Conservation (phyloP, 2,113 vertebrate species). For the Coracopsis vasa region DNA sequence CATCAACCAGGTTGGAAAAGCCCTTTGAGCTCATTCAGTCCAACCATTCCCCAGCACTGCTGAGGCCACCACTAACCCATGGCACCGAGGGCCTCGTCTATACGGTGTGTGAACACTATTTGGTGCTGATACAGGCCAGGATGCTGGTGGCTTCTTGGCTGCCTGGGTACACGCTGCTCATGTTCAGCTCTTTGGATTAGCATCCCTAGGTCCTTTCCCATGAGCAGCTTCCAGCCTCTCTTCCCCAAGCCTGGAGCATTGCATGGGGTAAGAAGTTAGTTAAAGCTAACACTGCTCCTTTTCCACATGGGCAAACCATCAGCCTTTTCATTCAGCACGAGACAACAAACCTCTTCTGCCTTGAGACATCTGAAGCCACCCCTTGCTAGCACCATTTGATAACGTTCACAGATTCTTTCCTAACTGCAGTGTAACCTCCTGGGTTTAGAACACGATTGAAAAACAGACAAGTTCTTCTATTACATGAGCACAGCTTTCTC, state of each 20-base stretch:
- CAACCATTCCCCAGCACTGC: background rate
- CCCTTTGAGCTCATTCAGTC: background rate
- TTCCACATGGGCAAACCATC: background rate
- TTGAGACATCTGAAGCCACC: background rate
- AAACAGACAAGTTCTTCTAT: background rate
- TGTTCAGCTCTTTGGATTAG: background rate
- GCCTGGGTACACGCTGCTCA: background rate
- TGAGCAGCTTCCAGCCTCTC: background rate
- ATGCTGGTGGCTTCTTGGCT: background rate
- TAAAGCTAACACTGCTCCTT: background rate
- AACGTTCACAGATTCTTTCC: background rate
- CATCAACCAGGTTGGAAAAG: background rate
- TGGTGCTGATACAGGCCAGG: background rate
- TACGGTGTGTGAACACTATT: background rate
- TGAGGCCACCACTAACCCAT: background rate
- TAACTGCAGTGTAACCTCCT: background rate
- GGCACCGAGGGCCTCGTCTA: background rate
- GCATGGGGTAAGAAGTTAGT: background rate
- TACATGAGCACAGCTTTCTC: background rate
- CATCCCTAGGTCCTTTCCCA: background rate
- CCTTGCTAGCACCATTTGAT: background rate
- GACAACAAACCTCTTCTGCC: background rate
- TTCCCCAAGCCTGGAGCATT: background rate
- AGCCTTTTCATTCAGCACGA: background rate
- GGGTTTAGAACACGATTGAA: background rate